Evolutionary conservation across 2,113 vertebrate species (phyloP), one percentile per base, ranked within the genome.

Genomic region (Prolemur simus): DNA sequence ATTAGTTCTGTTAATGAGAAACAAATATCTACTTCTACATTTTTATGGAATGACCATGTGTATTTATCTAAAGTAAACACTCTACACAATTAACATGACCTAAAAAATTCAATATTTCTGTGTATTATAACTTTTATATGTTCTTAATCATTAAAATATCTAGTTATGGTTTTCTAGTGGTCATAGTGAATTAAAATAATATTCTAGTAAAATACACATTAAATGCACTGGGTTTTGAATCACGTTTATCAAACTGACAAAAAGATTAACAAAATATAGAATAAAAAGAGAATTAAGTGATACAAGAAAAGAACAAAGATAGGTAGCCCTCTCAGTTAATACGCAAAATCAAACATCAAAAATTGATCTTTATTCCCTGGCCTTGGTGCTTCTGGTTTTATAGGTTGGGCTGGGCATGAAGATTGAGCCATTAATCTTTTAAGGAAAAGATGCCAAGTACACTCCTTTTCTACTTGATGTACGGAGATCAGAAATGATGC

Each of bases 1-100:
- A 91, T 88, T 83, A 95, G 42, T 73, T 94, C 45, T 86, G 37
- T 64, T 95, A 98, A 92, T 96, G 86, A 97, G 56, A 96, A 96
- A 87, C n/a, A 92, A 76, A 94, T 88, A 96, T 8, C 58, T 76
- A 78, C 20, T 92, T 96, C 66, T 95, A 80, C 60, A 54, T 89
- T 97, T 92, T 87, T 89, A 91, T 89, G n/a, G 37, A 96, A 80
- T 91, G 39, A 77, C 73, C n/a, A 47, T 49, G 84, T 91, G n/a
- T 85, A 42, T 87, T 84, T 77, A 21, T 89, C 45, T 54, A 42
- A 94, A 95, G 82, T 52, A 92, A 97, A 96, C 20, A 29, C 4
- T 45, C 64, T 52, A 93, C 18, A 78, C 25, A 89, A 87, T 71
- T 54, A 87, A 92, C 34, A 45, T 69, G 21, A 18, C 82, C 87